Conservation (phyloP, 2,888 invertebrate genomes). For the Andricus quercusramuli region DNA sequence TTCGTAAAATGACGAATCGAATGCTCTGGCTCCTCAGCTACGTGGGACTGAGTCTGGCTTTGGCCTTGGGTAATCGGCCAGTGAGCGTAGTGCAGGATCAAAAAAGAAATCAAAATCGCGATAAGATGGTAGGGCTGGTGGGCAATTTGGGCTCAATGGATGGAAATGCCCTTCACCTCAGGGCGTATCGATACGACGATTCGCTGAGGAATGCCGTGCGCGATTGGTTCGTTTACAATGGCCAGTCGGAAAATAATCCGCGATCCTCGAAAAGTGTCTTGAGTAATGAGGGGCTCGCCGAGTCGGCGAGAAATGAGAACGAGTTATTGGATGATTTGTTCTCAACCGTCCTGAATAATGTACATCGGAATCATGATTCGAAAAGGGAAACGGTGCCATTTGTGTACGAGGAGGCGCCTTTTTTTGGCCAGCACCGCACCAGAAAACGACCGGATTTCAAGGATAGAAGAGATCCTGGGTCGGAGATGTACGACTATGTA, state of each 20-base stretch:
- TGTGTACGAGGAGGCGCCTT: constrained; percentile 52
- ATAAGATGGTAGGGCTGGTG: constrained; percentile 27
- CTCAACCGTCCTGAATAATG: constrained; percentile 76
- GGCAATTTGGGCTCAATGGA: constrained; percentile 64
- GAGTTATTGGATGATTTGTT: constrained; percentile 61
- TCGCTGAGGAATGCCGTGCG: constrained; percentile 59
- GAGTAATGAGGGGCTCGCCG: constrained; percentile 58
- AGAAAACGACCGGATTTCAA: constrained; percentile 3
- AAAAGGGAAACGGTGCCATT: constrained; percentile 51
- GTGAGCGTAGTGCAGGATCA: constrained; percentile 59
- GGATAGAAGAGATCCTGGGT: constrained; percentile 6
- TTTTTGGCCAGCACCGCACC: constrained; percentile 29
- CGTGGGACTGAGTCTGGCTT: constrained; percentile 73
- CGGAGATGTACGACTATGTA: constrained; percentile 28
- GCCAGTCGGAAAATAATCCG: constrained; percentile 48
- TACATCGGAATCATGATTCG: constrained; percentile 62
- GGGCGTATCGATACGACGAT: constrained; percentile 47
- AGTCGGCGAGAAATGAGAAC: constrained; percentile 57
- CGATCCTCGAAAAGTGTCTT: constrained; percentile 56
- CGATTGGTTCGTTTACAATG: constrained; percentile 69
- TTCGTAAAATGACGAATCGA: constrained; percentile 70
- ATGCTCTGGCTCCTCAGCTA: constrained; percentile 75
- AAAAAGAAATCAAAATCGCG: constrained; percentile 39
- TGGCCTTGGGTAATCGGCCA: constrained; percentile 71
- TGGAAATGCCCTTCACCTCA: constrained; percentile 66